Evolutionary conservation across 1,140 invertebrate species (phyloP), one percentile per base, ranked within the genome.

Genomic region (Chironomus tepperi): DNA sequence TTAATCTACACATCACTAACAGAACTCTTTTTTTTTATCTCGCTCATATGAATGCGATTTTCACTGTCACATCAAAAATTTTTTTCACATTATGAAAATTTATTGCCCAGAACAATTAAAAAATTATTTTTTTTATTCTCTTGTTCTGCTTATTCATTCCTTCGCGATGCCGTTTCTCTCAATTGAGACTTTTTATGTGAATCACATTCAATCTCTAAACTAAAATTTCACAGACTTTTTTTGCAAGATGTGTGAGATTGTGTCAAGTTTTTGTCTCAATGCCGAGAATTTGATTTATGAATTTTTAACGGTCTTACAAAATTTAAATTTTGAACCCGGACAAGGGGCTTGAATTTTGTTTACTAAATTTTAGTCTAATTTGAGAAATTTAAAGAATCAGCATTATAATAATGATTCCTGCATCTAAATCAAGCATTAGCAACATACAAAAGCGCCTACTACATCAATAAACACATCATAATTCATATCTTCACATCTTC

Each of bases 41-140:
- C 0, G 42, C 15, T 21, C 21, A 74, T 34, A 24, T 57, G 47
- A n/a, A 57, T 57, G 47, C 47, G 47, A 57, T 57, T 57, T 57
- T 57, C n/a, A 57, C 47, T 57, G 47, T 57, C 47, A 57, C 47
- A 57, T 57, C 12, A 57, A 57, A 57, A 57, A n/a, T 47, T n/a
- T 57, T 57, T n/a, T 57, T 57, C 12, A 12, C n/a, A 34, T 24
- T 21, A 64, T 34, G 43, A 43, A 64, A 74, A 74, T 24, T 43
- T 57, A 73, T 73, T 42, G 43, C 42, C 42, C 42, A 43, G 43
- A 73, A 73, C 42, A 73, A 47, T 43, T 64, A 74, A 74, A 24
- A n/a, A 9, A 21, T 18, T 70, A n/a, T 12, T 10, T 57, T 57
- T n/a, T 57, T 57, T 12, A 57, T n/a, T n/a, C 7, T n/a, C 47